Percentiles rank a stretch among this genome's conserved stretches.
Evolutionary conservation across 2,797 vertebrate genomes (phyloP).

Genomic region (Picus viridis): DNA sequence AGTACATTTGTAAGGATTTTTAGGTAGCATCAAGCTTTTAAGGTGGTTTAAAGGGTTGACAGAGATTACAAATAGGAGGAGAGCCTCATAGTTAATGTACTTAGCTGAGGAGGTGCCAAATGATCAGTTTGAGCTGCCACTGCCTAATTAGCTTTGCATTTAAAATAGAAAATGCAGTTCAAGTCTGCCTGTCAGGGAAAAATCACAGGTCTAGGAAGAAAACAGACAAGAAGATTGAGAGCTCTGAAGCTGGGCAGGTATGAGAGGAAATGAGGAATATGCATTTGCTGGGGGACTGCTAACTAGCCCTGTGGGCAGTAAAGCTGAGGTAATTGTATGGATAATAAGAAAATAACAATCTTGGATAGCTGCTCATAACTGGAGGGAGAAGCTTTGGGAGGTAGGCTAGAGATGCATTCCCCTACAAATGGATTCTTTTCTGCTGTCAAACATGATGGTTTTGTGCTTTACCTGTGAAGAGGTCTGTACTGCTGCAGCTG

Average conservation of each 20-base stretch:
- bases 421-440: not conserved
- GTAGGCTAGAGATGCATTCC: not conserved
- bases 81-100: not conserved
- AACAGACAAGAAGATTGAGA: not conserved
- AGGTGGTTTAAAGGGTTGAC: not conserved
- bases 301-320: not conserved
- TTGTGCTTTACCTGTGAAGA: not conserved
- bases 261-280: fast-evolving
- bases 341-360: not conserved
- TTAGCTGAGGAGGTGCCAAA: not conserved
- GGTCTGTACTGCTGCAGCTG: not conserved
- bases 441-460: not conserved
- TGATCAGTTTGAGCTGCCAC: not conserved
- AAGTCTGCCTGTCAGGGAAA: not conserved
- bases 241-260: not conserved
- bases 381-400: not conserved
- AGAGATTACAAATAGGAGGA: not conserved
- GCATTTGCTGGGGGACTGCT: not conserved
- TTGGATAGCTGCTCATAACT: not conserved
- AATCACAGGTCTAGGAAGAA: not conserved
- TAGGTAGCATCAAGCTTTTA: not conserved
- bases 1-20: not conserved
- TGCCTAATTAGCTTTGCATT: not conserved
- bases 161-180: not conserved
- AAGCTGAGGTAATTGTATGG: not conserved